Evolutionary conservation across 2,113 vertebrate genomes (phyloP).

Genomic region (Tachysurus fulvidraco): DNA sequence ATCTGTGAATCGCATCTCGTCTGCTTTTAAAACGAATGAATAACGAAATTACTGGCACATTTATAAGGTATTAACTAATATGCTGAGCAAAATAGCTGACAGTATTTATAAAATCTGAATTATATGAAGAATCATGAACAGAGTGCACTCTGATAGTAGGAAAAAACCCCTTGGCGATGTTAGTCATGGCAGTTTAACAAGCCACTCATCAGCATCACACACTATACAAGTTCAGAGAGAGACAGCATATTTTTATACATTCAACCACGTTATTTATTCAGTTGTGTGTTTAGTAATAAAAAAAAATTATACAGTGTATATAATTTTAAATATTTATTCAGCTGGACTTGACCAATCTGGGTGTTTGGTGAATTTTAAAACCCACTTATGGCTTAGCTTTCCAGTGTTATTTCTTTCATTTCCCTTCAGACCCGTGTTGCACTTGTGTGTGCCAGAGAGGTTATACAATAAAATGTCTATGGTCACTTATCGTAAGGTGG

Average conservation of each 20-base stretch:
- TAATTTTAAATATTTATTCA: not conserved
- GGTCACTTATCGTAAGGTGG: not conserved
- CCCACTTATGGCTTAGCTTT: not conserved
- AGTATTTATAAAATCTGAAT: not conserved
- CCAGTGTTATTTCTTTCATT: not conserved
- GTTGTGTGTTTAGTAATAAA: not conserved
- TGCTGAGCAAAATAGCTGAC: not conserved
- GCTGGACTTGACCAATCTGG: not conserved
- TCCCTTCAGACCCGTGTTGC: not conserved
- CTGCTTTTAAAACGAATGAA: not conserved
- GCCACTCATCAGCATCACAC: not conserved
- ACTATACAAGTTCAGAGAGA: too few species aligned
- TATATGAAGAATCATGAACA: not conserved
- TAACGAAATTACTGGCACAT: not conserved
- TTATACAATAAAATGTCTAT: not conserved
- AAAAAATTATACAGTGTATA: not conserved
- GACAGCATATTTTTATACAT: too few species aligned
- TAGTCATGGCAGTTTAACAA: too few species aligned
- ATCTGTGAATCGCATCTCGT: not conserved
- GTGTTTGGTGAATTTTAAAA: not conserved
- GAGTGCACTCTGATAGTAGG: too few species aligned
- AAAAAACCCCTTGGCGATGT: too few species aligned
- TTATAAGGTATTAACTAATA: not conserved
- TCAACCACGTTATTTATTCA: not conserved
- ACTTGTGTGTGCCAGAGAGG: not conserved